A percentile compares a stretch with the other conserved stretches of the same genome.
These are phyloP conservation scores for Pipistrellus nathusii DNA, from an alignment of 2,797 vertebrate species.

Conservation along the genomic window DNA sequence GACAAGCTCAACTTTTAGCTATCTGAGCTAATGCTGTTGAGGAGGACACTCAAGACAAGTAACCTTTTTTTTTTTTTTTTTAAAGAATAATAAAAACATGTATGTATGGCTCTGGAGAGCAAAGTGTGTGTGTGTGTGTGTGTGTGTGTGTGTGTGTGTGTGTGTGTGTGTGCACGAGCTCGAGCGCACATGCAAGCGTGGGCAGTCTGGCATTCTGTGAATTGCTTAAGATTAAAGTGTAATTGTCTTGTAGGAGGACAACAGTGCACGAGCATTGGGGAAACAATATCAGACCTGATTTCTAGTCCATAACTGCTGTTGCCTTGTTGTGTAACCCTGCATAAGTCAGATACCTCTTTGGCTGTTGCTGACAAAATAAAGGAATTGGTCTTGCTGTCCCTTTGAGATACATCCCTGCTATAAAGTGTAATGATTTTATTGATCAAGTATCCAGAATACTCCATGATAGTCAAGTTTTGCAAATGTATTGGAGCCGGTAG, in stretches of 20 bases:
- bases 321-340: background rate
- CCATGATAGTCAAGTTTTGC: background rate
- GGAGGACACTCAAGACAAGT: background rate
- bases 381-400: background rate
- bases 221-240: background rate
- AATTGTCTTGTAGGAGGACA: background rate
- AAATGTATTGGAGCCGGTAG: background rate
- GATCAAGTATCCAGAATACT: background rate
- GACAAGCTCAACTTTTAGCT: conserved; percentile 41
- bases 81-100: background rate
- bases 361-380: background rate
- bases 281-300: background rate
- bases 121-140: background rate
- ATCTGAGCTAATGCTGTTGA: background rate
- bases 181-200: too few species aligned
- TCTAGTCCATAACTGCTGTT: background rate
- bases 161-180: too few species aligned
- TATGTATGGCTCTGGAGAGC: background rate
- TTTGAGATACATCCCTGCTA: background rate
- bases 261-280: background rate
- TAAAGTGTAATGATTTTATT: background rate
- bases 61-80: background rate
- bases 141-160: background rate
- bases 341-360: background rate
- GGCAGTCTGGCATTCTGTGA: background rate